Evolutionary conservation across 2,888 invertebrate species (phyloP), one percentile per base, ranked within the genome.

Genomic region (Scotopteryx bipunctaria): DNA sequence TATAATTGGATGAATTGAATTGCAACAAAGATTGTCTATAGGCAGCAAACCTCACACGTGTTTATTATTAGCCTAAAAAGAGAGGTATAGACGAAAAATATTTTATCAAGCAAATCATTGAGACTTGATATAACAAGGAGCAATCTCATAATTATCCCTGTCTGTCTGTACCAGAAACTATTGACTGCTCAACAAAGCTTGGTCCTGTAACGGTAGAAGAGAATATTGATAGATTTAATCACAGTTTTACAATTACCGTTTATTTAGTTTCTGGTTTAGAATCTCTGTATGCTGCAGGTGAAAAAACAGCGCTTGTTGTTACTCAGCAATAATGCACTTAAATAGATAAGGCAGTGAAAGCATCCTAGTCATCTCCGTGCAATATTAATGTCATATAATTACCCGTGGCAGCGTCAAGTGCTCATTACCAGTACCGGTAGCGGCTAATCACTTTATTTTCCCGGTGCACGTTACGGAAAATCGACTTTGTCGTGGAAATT

Each of bases 401-500:
- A 42, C 32, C 38, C 37, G 17, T 36, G 35, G 33, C 27, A 43
- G 38, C 43, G 38, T 32, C 32, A 19, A 40, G 43, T 36, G 49
- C 44, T 41, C 44, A 48, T 54, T 54, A 48, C 40, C 29, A 54
- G 48, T 48, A 17, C 44, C 44, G 35, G 48, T 38, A 41, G 40
- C 21, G 14, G 17, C 37, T 53, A 54, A 54, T 49, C 47, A 47
- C 55, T 59, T 59, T 54, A 57, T 56, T 48, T 48, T 54, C 40
- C 42, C 54, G 40, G 52, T 45, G 45, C 48, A 49, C 50, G 54
- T 58, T 52, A 51, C 51, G 48, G 40, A 55, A 53, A 56, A 64
- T 60, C 43, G 55, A 57, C 59, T 67, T 69, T 47, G 48, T 53
- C 66, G 67, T 70, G 70, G 66, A 76, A 80, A 78, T 80, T 82